These are phyloP conservation scores for Oreocharis arfaki DNA, from an alignment of 2,113 vertebrate genomes.

Conservation along the genomic window DNA sequence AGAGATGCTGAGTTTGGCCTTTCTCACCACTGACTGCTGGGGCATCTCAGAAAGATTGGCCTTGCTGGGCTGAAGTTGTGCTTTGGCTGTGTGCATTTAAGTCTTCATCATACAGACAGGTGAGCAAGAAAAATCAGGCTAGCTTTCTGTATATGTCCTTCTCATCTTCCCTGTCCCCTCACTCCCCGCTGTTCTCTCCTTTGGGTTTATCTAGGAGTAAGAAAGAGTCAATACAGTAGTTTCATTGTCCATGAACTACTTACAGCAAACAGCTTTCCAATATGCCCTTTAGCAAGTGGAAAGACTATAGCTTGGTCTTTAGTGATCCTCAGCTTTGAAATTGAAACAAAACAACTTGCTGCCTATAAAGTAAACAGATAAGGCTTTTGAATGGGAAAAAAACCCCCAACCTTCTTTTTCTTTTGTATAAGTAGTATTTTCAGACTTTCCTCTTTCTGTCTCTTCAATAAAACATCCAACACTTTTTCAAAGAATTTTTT, in stretches of 20 bases:
- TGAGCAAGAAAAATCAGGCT: background rate
- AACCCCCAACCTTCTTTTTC: accelerated
- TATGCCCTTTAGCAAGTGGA: background rate
- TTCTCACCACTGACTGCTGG: background rate
- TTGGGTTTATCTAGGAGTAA: background rate
- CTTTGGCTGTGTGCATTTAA: background rate
- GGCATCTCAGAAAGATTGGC: background rate
- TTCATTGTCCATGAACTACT: background rate
- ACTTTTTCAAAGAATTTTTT: background rate
- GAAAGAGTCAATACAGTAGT: background rate
- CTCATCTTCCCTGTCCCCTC: background rate
- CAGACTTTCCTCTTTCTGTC: background rate
- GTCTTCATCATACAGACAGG: background rate
- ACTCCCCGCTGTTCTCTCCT: accelerated
- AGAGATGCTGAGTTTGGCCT: background rate
- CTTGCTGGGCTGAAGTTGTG: accelerated
- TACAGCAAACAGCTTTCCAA: background rate
- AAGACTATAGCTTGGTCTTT: background rate
- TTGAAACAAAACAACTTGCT: background rate
- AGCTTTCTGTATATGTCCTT: background rate
- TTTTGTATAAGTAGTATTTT: background rate
- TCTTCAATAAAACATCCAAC: background rate
- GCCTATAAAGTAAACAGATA: background rate
- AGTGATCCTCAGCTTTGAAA: background rate
- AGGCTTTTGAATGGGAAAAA: background rate